Percentiles rank a stretch among this genome's conserved stretches.
Conservation (phyloP, 2,797 vertebrate species). For the Neostethus bicornis region DNA sequence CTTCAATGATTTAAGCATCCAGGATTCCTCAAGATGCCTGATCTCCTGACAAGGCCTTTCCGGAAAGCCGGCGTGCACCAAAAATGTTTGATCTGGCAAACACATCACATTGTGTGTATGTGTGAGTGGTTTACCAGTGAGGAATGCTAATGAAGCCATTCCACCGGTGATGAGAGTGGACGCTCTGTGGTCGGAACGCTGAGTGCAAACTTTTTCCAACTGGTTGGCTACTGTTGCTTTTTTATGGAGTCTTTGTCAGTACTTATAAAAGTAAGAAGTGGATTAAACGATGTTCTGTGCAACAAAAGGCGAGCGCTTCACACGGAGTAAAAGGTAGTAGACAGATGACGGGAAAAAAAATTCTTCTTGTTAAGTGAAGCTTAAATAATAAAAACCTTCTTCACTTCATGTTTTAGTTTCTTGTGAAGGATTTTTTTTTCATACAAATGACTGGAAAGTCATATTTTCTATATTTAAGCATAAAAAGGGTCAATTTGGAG, state of each 20-base stretch:
- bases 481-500: background rate
- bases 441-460: background rate
- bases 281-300: background rate
- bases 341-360: background rate
- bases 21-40: conserved; percentile 41
- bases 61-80: conserved; percentile 3
- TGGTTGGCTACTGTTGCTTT: conserved; percentile 19
- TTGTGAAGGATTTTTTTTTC: background rate
- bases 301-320: background rate
- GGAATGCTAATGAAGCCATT: conserved; percentile 63
- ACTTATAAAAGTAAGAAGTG: background rate
- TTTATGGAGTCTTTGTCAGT: conserved; percentile 9
- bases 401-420: background rate
- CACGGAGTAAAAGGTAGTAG: background rate
- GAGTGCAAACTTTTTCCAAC: conserved; percentile 28
- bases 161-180: conserved; percentile 26
- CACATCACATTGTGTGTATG: background rate
- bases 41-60: conserved; percentile 14
- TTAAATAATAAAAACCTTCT: background rate
- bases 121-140: conserved; percentile 20
- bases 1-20: conserved; percentile 34
- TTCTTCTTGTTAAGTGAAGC: background rate
- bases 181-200: conserved; percentile 15
- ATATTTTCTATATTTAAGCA: background rate
- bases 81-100: conserved; percentile 8